Evolutionary conservation across 2,113 vertebrate species (phyloP), one percentile per base, ranked within the genome.

Genomic region (Panurus biarmicus): DNA sequence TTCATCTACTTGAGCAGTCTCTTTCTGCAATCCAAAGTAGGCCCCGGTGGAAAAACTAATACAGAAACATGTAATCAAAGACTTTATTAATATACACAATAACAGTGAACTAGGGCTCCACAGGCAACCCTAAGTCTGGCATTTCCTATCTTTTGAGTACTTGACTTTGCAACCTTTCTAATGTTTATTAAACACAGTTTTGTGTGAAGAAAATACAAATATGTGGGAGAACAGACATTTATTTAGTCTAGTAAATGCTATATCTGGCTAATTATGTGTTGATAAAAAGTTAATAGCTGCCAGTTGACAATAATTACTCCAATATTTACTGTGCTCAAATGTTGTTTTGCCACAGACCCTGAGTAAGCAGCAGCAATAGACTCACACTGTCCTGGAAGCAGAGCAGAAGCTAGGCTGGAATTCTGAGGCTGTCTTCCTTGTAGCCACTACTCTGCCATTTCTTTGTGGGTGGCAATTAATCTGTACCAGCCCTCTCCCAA

Each of bases 221-320:
- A 85, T 86, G 65, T 93, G 90, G 44, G 47, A 84, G 56, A 96
- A 84, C 64, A 94, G 94, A 81, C 36, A 86, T 93, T 93, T 96
- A 87, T 92, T 95, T 94, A 95, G 91, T 85, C 84, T 92, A 66
- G 56, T 85, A 90, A 96, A 89, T 91, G 76, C 44, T 92, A 22
- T 92, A 93, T 89, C 88, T 93, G 86, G 26, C 33, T 95, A 91
- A 96, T 92, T 86, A 93, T 48, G 88, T 95, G 96, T 88, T 93
- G 90, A 88, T 95, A 85, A 94, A 93, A 94, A 91, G 71, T 93
- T 93, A 96, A 92, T 95, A 80, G 85, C 51, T 90, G 83, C 79
- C 92, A 96, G 94, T 95, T 95, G 90, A 96, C 88, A 94, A 71
- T 94, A 92, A 94, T 92, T 93, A 60, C 83, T 92, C 35, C 75